These are phyloP conservation scores for Apoda limacodes DNA, from an alignment of 2,888 invertebrate genomes.

Conservation along the genomic window DNA sequence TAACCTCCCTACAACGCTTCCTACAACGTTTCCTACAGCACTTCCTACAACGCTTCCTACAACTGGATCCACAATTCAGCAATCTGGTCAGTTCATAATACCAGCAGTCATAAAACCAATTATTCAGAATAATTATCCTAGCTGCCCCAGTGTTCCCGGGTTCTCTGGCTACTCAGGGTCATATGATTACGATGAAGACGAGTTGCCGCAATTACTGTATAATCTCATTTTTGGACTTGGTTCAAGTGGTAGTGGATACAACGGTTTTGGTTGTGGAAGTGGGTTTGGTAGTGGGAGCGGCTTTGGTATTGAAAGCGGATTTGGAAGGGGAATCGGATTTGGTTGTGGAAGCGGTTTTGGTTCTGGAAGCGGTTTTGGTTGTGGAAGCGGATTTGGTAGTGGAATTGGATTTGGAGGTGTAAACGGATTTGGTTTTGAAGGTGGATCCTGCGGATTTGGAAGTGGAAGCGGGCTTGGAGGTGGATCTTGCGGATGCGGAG, in stretches of 20 bases:
- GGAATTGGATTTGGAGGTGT: conserved; percentile 13
- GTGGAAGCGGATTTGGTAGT: conserved; percentile 10
- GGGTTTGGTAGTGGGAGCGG: conserved; percentile 3
- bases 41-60: conserved; percentile 10
- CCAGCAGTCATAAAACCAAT: conserved; percentile 37
- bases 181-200: conserved; percentile 26
- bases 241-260: conserved; percentile 19
- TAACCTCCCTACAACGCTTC: no score
- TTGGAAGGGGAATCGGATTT: conserved; percentile 6
- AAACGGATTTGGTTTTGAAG: conserved; percentile 8
- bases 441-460: conserved; percentile 3
- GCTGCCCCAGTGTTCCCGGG: conserved; percentile 26
- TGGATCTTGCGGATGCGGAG: neutral
- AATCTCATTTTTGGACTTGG: conserved; percentile 36
- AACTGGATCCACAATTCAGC: conserved; percentile 19
- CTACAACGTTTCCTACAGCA: neutral
- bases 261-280: neutral
- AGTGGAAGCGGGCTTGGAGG: neutral
- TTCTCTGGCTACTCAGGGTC: no score
- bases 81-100: conserved; percentile 30
- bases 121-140: no score
- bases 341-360: no score
- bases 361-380: no score
- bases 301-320: conserved; percentile 14
- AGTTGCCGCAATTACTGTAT: conserved; percentile 28